These are phyloP conservation scores for Ciona savignyi DNA, from an alignment of 23 tunicate genomes.

Conservation along the genomic window DNA sequence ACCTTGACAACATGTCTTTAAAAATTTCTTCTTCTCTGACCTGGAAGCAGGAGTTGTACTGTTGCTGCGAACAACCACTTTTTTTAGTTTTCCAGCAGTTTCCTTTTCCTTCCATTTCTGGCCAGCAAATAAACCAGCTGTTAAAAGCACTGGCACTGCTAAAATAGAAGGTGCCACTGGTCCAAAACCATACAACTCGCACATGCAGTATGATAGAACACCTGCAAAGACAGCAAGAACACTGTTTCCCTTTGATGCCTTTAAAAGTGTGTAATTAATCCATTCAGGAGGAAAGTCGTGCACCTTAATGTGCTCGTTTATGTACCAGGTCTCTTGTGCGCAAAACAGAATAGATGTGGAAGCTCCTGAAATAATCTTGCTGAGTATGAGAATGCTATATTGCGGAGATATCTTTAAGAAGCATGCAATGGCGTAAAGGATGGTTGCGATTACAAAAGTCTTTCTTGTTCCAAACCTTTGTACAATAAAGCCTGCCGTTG, in stretches of 20 bases:
- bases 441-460: constrained; percentile 26
- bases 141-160: constrained; percentile 47
- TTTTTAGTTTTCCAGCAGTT: background rate
- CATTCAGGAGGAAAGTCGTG: constrained; percentile 95
- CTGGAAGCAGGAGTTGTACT: background rate
- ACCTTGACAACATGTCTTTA: constrained; percentile 19
- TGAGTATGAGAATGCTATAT: constrained; percentile 55
- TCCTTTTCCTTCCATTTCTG: constrained; percentile 32
- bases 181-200: constrained; percentile 65
- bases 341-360: constrained; percentile 69
- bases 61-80: constrained; percentile 5
- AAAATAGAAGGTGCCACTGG: constrained; percentile 83
- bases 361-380: constrained; percentile 67
- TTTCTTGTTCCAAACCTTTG: constrained; percentile 20
- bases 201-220: constrained; percentile 59
- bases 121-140: constrained; percentile 19
- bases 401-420: constrained; percentile 65
- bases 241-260: constrained; percentile 50
- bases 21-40: constrained; percentile 16
- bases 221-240: constrained; percentile 83
- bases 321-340: constrained; percentile 80
- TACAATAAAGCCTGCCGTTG: constrained; percentile 29
- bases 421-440: constrained; percentile 56
- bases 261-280: constrained; percentile 51
- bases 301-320: constrained; percentile 23